Evolutionary conservation across 2,888 invertebrate genomes (phyloP), one percentile per base, ranked within the genome.

Genomic region (Nudaria mundana): DNA sequence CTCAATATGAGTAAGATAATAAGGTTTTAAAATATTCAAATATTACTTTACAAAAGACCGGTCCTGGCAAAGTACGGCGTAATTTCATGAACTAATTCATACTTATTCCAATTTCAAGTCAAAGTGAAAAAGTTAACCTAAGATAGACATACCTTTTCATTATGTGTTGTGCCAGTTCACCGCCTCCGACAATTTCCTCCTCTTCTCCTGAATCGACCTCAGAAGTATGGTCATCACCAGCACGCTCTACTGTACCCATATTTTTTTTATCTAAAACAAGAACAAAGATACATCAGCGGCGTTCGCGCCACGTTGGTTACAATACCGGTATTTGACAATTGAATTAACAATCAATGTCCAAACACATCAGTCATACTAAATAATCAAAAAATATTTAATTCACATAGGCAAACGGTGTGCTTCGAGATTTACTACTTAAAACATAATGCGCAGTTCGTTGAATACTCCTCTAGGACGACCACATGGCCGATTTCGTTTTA

Each of bases 121-220:
- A n/a, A n/a, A n/a, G 11, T 20, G 25, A 14, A 18, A 30, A 30
- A 16, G 20, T 10, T 68, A 67, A 68, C 55, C 66, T 68, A 59
- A 48, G 48, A n/a, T 29, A 7, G 37, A 44, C 59, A 62, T 62
- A 88, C 88, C 86, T 81, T 68, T 85, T 82, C 74, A 84, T 67
- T 52, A 85, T 71, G 60, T 84, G 80, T 62, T 80, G 76, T 40
- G 87, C 75, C 57, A 83, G 63, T 69, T 86, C 85, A 26, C 90
- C 91, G 35, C 90, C 91, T 31, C 90, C 85, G 12, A 87, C 83
- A 29, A 89, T 89, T 63, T 91, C 91, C 55, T 91, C 91, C 39
- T 93, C 93, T 47, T 92, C 93, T 23, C 91, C 91, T 28, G 93
- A 92, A 71, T 93, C 93, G 63, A 92, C 81, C 49, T 92, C 92